Base-by-base conservation (phyloP, 2,888 invertebrate species). In the Rapana venosa region DNA sequence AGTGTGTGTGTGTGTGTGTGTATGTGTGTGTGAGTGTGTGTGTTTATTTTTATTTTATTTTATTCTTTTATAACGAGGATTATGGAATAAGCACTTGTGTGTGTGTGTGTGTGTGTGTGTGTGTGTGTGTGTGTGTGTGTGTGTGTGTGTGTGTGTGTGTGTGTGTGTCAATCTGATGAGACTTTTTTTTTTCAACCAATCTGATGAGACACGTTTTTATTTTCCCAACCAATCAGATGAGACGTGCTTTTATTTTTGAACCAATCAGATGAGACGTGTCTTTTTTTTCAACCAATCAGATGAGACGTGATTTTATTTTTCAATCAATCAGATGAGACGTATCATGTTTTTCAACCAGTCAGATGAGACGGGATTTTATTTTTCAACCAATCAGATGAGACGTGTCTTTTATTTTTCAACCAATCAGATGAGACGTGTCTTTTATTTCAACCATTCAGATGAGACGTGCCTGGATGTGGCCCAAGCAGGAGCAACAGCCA, bases 401-500 rank as follows among this genome's bases (percentile, higher is more conserved):
- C 74, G n/a, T 74, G 74, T 15, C 1, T 61, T 13, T 61, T 15
- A 8, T 61, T 20, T 22, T 20, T n/a, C n/a, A 8, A 74, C 74
- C 74, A 74, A 74, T 74, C 74, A 26, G 74, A 74, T 30, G n/a
- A n/a, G n/a, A 74, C 74, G 74, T 74, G 74, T 74, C n/a, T 61
- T 22, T n/a, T 74, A 70, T n/a, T n/a, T 74, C 74, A 11, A 26
- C 30, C 74, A 74, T 17, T 56, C 90, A 94, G 94, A 94, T 79
- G 94, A 94, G 32, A 94, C 93, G 5, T 93, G 94, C 70, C 91
- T 93, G 30, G 93, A 93, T 47, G 94, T 94, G 4, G 93, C 93
- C 0, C 92, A 92, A 83, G 94, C 94, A 2, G 94, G 94, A 0
- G 94, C 93, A 0, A 92, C 93, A 20, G 87, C 91, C 13, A 92